Evolutionary conservation across 2,888 invertebrate genomes (phyloP).

Genomic region (Thymelicus acteon): DNA sequence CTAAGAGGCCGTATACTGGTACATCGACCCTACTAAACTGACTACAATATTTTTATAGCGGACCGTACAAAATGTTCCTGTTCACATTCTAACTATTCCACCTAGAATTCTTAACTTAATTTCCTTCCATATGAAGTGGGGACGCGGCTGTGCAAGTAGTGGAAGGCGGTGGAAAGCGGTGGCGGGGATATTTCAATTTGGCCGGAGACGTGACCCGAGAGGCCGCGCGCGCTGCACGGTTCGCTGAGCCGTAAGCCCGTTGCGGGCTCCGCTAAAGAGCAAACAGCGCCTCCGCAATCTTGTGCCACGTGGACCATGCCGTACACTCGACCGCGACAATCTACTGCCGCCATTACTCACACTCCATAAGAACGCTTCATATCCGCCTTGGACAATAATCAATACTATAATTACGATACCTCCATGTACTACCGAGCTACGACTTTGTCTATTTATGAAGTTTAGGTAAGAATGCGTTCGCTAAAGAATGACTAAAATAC

Average conservation of each 20-base stretch:
- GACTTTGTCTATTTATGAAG: too few relatives aligned
- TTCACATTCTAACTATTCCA: background rate
- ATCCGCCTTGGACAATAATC: background rate
- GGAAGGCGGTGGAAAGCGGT: conserved; percentile 52
- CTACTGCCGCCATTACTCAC: conserved; percentile 74
- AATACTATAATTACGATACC: background rate
- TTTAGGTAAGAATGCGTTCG: too few relatives aligned
- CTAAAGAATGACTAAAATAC: background rate
- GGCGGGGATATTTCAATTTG: conserved; percentile 83
- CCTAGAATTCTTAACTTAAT: conserved; percentile 11
- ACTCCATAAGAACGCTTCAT: conserved; percentile 47
- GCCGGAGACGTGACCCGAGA: conserved; percentile 81
- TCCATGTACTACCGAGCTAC: too few relatives aligned
- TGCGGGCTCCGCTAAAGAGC: conserved; percentile 82
- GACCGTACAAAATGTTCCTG: background rate
- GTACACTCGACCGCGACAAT: conserved; percentile 78
- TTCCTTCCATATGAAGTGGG: conserved; percentile 51
- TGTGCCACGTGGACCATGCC: conserved; percentile 81
- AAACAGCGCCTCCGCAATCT: conserved; percentile 83
- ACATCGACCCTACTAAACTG: too few relatives aligned
- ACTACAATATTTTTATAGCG: background rate
- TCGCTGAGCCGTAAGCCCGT: conserved; percentile 82
- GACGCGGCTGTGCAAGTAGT: conserved; percentile 55
- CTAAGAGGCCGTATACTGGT: too few relatives aligned
- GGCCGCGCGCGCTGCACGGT: conserved; percentile 76